These are phyloP conservation scores for Epirrhoe alternata DNA, from an alignment of 2,888 invertebrate genomes.

Conservation along the genomic window DNA sequence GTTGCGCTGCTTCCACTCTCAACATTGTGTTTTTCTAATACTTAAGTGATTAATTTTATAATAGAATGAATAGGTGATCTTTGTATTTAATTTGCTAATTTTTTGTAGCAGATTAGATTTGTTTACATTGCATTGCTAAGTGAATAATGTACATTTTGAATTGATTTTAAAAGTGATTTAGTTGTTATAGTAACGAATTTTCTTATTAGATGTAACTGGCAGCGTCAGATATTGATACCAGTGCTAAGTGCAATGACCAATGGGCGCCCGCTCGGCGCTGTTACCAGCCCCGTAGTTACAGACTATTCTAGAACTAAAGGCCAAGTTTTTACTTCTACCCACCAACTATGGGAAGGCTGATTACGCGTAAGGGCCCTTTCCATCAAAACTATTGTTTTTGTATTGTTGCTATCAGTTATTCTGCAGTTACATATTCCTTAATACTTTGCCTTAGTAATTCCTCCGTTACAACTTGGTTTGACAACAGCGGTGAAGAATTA, in stretches of 20 bases:
- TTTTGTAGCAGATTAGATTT: constrained; percentile 85
- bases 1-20: constrained; percentile 61
- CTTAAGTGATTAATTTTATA: constrained; percentile 83
- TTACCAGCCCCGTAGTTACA: constrained; percentile 24
- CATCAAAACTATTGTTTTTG: constrained; percentile 73
- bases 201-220: constrained; percentile 80
- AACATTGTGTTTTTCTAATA: constrained; percentile 81
- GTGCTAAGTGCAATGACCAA: constrained; percentile 77
- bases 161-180: constrained; percentile 84
- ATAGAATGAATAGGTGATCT: constrained; percentile 80
- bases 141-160: constrained; percentile 84
- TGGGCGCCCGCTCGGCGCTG: constrained; percentile 38
- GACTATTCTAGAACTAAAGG: constrained; percentile 43
- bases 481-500: constrained; percentile 81
- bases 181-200: constrained; percentile 84
- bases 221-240: constrained; percentile 75
- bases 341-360: constrained; percentile 69
- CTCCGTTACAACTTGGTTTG: constrained; percentile 75
- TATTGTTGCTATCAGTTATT: constrained; percentile 71
- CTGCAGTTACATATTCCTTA: constrained; percentile 74
- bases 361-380: constrained; percentile 75
- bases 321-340: constrained; percentile 55
- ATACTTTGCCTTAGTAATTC: constrained; percentile 77
- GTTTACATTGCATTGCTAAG: constrained; percentile 79
- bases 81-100: constrained; percentile 85